Evolutionary conservation across 2,113 vertebrate species (phyloP).

Genomic region (Dascyllus trimaculatus): DNA sequence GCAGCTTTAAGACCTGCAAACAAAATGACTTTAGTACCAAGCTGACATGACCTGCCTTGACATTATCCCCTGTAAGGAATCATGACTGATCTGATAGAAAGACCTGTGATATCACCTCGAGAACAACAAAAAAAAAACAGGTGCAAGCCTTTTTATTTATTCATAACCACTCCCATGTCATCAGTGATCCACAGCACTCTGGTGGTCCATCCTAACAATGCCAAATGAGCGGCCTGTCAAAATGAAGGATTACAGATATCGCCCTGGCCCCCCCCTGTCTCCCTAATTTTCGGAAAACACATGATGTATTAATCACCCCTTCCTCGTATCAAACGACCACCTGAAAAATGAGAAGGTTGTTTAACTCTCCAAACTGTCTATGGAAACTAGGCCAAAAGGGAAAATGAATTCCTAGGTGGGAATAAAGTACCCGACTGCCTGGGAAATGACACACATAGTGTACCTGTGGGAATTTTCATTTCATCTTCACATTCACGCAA

Average conservation of each 20-base stretch:
- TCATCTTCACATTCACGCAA: background rate
- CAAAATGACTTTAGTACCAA: no score
- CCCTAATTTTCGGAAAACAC: background rate
- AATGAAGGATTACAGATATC: conserved; percentile 4
- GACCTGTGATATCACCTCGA: background rate
- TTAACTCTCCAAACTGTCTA: background rate
- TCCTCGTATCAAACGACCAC: background rate
- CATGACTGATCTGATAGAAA: no score
- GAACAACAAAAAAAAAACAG: no score
- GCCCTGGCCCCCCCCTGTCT: background rate
- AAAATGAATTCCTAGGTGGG: background rate
- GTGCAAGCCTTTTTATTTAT: background rate
- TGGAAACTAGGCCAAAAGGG: conserved; percentile 10
- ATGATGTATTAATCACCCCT: background rate
- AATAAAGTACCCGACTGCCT: background rate
- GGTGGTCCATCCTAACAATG: background rate
- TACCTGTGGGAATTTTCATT: background rate
- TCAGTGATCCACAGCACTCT: no score
- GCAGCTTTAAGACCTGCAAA: no score
- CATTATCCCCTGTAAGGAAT: no score
- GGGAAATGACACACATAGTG: background rate
- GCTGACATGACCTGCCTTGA: no score
- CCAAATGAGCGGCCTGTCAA: conserved; percentile 16
- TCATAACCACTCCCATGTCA: background rate
- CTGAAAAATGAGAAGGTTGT: background rate